Evolutionary conservation across 2,888 invertebrate genomes (phyloP), one percentile per base, ranked within the genome.

Genomic region (Drosophila koepferae): DNA sequence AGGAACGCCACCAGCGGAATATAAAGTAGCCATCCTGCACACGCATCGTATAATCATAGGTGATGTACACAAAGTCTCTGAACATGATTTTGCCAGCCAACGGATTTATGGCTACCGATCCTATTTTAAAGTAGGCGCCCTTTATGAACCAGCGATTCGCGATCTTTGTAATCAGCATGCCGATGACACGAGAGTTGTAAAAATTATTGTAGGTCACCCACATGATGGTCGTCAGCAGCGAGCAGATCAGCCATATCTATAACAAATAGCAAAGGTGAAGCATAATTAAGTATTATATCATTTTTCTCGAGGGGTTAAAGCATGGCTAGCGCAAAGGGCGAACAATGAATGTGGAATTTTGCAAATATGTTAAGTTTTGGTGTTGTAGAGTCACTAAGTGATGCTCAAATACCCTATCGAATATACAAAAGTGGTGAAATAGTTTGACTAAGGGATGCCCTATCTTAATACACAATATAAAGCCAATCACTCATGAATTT

Each of bases 71-170:
- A 82, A 99, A 96, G 94, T 99, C 98, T 67, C 98, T 95, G 93
- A 99, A 99, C 99, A 99, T 99, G 62, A 99, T 96, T 94, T 99
- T 99, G 4, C 99, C 99, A 63, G 99, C 98, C 75, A 99, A 94
- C n/a, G 98, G 97, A 93, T 98, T 98, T 63, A 99, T 94, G 7
- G 98, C 98, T 90, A 99, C 96, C 5, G 99, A 99, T 65, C 99
- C 98, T 92, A 99, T 96, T 94, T 97, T 97, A 85, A 98, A 96
- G 93, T 97, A 97, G 73, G 98, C 98, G 93, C 96, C 96, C 92
- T 95, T 95, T 84, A 97, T 96, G 91, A 97, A 96, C 93, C 99
- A 96, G 91, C 96, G 95, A 94, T 98, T 99, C 62, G 97, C 95
- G 64, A 98, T 94, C 92, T 97, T 96, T 10, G 99, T 99, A 63